Conservation (phyloP, 2,888 invertebrate species). For the Miltochrista miniata region DNA sequence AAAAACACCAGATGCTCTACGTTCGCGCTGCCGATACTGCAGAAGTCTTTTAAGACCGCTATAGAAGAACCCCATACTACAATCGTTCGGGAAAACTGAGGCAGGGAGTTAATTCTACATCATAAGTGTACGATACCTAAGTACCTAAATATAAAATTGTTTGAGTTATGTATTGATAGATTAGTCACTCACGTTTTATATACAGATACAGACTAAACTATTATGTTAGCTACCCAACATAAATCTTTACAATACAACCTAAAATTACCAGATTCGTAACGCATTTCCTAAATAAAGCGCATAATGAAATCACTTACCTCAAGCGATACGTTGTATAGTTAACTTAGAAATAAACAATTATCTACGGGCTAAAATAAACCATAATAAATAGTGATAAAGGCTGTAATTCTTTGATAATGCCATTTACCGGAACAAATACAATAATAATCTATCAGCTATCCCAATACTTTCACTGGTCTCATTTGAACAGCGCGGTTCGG, state of each 20-base stretch:
- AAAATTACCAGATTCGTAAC: not conserved
- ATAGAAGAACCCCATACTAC: no score
- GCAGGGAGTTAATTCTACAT: no score
- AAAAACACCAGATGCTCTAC: no score
- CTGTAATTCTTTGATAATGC: not conserved
- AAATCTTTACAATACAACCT: not conserved
- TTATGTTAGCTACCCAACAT: not conserved
- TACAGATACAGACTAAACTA: not conserved
- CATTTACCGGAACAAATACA: slow-evolving; percentile 3
- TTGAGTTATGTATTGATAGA: no score
- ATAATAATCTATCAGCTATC: slow-evolving; percentile 15
- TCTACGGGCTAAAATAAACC: not conserved
- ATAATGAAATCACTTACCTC: not conserved
- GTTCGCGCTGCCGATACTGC: no score
- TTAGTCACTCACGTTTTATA: no score
- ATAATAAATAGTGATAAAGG: not conserved
- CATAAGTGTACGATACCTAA: no score
- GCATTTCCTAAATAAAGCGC: not conserved
- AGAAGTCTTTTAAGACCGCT: no score
- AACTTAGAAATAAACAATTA: not conserved
- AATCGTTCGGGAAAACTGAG: no score
- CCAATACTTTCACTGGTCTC: slow-evolving; percentile 44
- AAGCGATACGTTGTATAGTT: not conserved
- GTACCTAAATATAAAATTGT: no score
- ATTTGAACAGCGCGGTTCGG: slow-evolving; percentile 29